phyloP scores from a whole-genome alignment of 2,888 invertebrate species.

The Heterodera filipjevi region DNA sequence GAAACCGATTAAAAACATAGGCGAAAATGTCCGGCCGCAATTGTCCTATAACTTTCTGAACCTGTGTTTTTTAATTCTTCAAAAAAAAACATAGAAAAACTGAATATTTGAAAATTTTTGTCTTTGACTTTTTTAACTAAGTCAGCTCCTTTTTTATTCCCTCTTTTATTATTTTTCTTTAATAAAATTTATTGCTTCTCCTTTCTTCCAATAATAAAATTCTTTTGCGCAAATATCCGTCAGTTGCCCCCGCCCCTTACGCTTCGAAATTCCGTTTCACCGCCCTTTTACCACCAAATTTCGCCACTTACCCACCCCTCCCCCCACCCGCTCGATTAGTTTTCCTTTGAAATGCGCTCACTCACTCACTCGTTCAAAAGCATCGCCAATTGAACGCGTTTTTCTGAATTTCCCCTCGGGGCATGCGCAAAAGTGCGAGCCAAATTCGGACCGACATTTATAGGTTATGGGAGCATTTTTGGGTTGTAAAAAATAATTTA shows the following conservation, averaged over 20 bases:
- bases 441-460: neutral
- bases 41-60: too few relatives aligned
- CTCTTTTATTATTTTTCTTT: too few relatives aligned
- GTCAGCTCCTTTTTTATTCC: too few relatives aligned
- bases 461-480: neutral
- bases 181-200: too few relatives aligned
- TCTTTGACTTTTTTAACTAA: too few relatives aligned
- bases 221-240: neutral
- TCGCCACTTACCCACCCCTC: neutral
- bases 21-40: too few relatives aligned
- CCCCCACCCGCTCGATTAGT: neutral
- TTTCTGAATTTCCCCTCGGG: neutral
- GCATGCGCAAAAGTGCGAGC: neutral
- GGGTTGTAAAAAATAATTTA: neutral
- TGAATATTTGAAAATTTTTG: too few relatives aligned
- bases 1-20: too few relatives aligned
- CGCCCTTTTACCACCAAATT: neutral
- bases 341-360: neutral
- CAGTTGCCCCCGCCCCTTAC: neutral
- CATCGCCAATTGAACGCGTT: neutral
- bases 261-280: neutral
- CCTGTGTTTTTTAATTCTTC: too few relatives aligned
- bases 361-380: neutral
- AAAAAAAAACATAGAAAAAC: too few relatives aligned
- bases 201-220: too few relatives aligned